These are phyloP conservation scores for Melopsittacus undulatus DNA, from an alignment of 2,797 vertebrate genomes.

Conservation along the genomic window DNA sequence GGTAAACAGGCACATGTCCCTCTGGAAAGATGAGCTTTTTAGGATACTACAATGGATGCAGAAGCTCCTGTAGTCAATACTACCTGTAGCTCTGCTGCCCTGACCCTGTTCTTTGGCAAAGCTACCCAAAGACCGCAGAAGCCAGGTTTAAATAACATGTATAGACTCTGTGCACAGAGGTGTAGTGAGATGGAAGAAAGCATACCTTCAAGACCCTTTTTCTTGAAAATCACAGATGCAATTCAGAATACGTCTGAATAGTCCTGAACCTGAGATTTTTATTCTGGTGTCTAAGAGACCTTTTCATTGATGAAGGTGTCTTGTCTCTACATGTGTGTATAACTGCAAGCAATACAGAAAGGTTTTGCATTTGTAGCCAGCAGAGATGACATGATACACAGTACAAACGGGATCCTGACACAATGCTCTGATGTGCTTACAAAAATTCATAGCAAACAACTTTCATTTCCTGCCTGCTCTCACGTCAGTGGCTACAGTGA, in stretches of 20 bases:
- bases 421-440: neutral
- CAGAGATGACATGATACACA: neutral
- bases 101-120: neutral
- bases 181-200: neutral
- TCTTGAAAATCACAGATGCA: neutral
- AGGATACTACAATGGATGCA: neutral
- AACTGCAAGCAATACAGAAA: neutral
- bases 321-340: neutral
- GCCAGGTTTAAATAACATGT: neutral
- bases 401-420: neutral
- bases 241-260: neutral
- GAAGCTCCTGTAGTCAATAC: neutral
- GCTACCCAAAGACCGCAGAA: neutral
- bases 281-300: neutral
- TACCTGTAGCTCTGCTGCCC: neutral
- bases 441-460: neutral
- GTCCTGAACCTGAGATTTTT: neutral
- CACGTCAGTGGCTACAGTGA: accelerated
- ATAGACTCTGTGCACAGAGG: neutral
- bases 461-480: neutral
- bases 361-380: neutral
- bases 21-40: neutral
- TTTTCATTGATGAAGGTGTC: neutral
- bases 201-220: neutral
- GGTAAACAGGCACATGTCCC: accelerated